Evolutionary conservation across 2,888 invertebrate species (phyloP), one percentile per base, ranked within the genome.

Genomic region (Ditylenchus weischeri): DNA sequence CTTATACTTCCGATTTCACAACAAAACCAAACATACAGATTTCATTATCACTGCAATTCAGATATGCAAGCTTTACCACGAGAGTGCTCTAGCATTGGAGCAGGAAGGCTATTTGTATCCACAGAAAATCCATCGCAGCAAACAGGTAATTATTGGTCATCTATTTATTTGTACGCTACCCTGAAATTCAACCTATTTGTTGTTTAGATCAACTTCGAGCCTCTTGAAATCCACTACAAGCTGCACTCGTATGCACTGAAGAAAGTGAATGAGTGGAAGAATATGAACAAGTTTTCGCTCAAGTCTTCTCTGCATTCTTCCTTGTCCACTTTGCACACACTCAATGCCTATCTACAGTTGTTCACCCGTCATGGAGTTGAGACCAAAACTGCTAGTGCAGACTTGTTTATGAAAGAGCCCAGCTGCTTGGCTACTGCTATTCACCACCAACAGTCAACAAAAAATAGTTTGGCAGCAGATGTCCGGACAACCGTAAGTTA

Each of bases 161-260:
- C 43, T 43, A 15, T 43, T 10, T 15, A 1, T 2, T 43, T 43
- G 43, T 15, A 43, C 15, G 11, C 15, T 15, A 43, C 2, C 8
- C 43, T 15, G 13, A 43, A 13, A 2, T 15, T 43, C 43, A 10
- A 43, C 15, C 15, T 23, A n/a, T n/a, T n/a, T n/a, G n/a, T n/a
- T n/a, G 21, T 54, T 54, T 29, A 54, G 62, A 62, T 47, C 62
- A 62, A 62, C 48, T 61, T 65, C 35, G 65, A 65, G 36, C 65
- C 65, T 29, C 43, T 65, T 21, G 65, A 65, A 59, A 65, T 65
- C 36, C 60, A 65, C 60, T 65, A 65, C 61, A 60, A 61, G 36
- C 60, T 65, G n/a, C 65, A 65, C 48, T 58, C 61, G 5, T 65
- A 61, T 38, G 65, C 65, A 10, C n/a, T n/a, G 1, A 62, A 62